Evolutionary conservation across 2,113 vertebrate species (phyloP), one percentile per base, ranked within the genome.

Genomic region (Pomatorhinus ruficollis): DNA sequence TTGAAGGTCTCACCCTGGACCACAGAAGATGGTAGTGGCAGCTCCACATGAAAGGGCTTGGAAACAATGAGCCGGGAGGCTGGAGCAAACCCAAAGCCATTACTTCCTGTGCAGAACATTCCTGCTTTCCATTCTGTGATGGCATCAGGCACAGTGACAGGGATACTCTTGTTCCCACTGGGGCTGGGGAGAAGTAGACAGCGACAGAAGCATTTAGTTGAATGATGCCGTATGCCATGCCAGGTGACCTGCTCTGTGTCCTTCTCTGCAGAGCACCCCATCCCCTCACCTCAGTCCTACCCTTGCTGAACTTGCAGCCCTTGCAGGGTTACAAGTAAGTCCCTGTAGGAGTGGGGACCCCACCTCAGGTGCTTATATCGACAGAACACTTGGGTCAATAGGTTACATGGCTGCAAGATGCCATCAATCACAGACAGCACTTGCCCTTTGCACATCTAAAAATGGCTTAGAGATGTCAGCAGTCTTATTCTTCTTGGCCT

Each of bases 121-220:
- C 98, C 97, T 1, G 98, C 98, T 47, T 98, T 98, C 99, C 99
- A 99, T 76, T 98, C 94, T 2, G 99, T 99, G 98, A 99, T 98
- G 93, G 98, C 95, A 17, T 99, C 98, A 10, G 99, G 99, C 82
- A 99, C 97, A 0, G 95, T 98, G 82, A 98, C 89, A 18, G 76
- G 93, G 57, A 98, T 6, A 15, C 49, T 92, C 80, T 75, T 79
- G 17, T 44, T 97, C 37, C 98, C 97, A 1, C 90, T 93, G 76
- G 96, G 59, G 13, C 98, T 98, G 90, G 45, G 42, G 53, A 82
- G 64, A 91, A 90, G 40, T 0, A 66, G 63, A 83, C 3, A 87
- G 35, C 1, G 24, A 86, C 6, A 91, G 35, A 91, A 70, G 16
- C 56, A 35, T 78, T 93, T 60, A 68, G 21, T 19, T 35, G 44